These are phyloP conservation scores for Bambusicola thoracicus DNA, from an alignment of 2,113 vertebrate genomes.

Conservation along the genomic window DNA sequence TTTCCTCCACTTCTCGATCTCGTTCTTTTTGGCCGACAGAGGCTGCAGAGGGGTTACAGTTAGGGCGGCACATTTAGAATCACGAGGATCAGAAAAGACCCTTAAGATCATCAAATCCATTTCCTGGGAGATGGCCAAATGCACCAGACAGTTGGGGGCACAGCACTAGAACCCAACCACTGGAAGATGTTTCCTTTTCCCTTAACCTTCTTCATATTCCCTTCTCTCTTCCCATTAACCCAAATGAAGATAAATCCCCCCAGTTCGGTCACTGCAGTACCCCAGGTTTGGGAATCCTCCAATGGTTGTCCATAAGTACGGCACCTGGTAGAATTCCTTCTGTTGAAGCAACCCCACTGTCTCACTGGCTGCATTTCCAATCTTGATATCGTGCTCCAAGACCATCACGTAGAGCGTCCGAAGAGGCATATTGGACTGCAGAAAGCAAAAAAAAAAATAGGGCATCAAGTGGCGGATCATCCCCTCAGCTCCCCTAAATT, in stretches of 20 bases:
- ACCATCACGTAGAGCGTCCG: constrained; percentile 85
- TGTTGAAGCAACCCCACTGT: constrained; percentile 79
- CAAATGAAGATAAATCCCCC: background rate
- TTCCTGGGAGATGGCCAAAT: too few relatives aligned
- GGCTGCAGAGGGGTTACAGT: constrained; percentile 73
- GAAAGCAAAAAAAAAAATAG: background rate
- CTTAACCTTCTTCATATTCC: background rate
- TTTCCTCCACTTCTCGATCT: constrained; percentile 92
- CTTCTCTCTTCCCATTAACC: background rate
- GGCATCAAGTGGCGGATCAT: rapidly evolving
- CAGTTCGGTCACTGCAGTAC: too few relatives aligned
- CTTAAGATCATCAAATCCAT: too few relatives aligned
- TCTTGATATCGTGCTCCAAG: constrained; percentile 86
- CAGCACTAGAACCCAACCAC: too few relatives aligned
- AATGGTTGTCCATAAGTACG: background rate
- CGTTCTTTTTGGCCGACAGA: constrained; percentile 87
- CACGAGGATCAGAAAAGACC: too few relatives aligned
- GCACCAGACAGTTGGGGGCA: rapidly evolving
- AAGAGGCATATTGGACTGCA: constrained; percentile 87
- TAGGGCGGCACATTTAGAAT: background rate
- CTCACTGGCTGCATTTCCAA: constrained; percentile 73
- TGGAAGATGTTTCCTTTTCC: background rate
- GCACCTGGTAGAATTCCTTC: constrained; percentile 87
- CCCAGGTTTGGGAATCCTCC: too few relatives aligned
- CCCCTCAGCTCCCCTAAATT: background rate